Evolutionary conservation across 2,113 vertebrate genomes (phyloP).

Genomic region (Hemichromis elongatus): DNA sequence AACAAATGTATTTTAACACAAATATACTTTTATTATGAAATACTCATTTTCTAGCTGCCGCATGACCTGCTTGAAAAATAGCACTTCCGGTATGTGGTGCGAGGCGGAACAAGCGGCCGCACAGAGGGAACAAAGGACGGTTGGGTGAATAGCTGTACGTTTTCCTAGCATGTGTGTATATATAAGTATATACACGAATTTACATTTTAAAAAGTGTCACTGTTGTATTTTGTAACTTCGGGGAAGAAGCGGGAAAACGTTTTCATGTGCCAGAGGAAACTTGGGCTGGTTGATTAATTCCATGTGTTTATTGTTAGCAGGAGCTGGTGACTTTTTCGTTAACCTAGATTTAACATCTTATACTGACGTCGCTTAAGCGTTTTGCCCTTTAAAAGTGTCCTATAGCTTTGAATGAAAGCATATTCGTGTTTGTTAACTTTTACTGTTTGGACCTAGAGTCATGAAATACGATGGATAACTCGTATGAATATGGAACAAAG

Average conservation of each 20-base stretch:
- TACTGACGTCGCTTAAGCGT: not conserved
- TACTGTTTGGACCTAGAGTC: not conserved
- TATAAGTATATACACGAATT: not conserved
- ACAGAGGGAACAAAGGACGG: conserved; percentile 37
- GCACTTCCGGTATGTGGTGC: not conserved
- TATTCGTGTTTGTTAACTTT: not conserved
- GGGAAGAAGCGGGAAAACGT: fast-evolving
- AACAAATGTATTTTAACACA: not conserved
- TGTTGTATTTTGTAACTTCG: not conserved
- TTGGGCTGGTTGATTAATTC: not conserved
- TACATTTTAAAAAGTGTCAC: not conserved
- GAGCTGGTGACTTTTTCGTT: not conserved
- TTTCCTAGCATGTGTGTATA: not conserved
- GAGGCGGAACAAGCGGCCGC: conserved; percentile 6
- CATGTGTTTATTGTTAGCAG: not conserved
- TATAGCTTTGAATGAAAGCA: fast-evolving
- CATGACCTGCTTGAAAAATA: not conserved
- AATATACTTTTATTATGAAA: conserved; percentile 18
- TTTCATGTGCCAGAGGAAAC: not conserved
- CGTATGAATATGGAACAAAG: not conserved
- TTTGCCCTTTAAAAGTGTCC: not conserved
- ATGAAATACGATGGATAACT: not conserved
- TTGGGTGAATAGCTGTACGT: not conserved
- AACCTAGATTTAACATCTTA: not conserved
- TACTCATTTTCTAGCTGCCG: not conserved